phyloP scores from a whole-genome alignment of 2,888 invertebrate species.

The Clitarchus hookeri region DNA sequence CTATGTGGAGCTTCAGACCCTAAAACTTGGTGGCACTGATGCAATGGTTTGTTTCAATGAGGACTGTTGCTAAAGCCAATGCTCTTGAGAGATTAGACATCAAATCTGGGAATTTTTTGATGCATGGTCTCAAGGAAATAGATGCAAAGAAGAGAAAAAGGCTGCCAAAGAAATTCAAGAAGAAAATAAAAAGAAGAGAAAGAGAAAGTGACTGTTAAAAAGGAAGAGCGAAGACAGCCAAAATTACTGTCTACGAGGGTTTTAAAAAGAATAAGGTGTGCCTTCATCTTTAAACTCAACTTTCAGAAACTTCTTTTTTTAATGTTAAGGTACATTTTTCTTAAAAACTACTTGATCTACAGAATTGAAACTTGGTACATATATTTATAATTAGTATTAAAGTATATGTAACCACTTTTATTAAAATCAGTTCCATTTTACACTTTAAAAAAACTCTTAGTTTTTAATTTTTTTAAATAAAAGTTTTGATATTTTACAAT shows the following conservation, averaged over 20 bases:
- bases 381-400: too few relatives aligned
- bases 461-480: too few relatives aligned
- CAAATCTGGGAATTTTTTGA: not conserved
- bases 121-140: not conserved
- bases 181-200: conserved; percentile 9
- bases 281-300: too few relatives aligned
- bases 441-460: too few relatives aligned
- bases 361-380: too few relatives aligned
- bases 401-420: too few relatives aligned
- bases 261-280: not conserved
- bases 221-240: not conserved
- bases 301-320: too few relatives aligned
- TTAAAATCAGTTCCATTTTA: too few relatives aligned
- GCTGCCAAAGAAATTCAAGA: not conserved
- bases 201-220: not conserved
- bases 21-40: conserved; percentile 10
- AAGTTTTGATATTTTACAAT: too few relatives aligned
- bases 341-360: too few relatives aligned
- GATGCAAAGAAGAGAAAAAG: not conserved
- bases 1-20: conserved; percentile 15
- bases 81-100: not conserved
- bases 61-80: not conserved
- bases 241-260: not conserved
- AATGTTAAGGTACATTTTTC: too few relatives aligned
- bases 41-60: conserved; percentile 9